phyloP scores from a whole-genome alignment of 35 echinoderm and acorn worm genomes.

The Anneissia japonica region DNA sequence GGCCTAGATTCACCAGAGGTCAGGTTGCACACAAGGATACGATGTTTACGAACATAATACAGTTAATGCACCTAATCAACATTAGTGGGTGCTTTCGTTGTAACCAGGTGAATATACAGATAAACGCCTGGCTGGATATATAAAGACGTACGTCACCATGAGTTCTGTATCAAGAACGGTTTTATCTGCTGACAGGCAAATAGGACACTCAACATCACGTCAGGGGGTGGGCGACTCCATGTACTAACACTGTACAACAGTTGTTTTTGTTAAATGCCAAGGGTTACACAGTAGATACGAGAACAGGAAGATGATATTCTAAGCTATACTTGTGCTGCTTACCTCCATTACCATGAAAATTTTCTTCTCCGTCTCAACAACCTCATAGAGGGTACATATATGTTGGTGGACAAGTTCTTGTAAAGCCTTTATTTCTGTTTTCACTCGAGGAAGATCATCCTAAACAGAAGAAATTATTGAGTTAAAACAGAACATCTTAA shows the following conservation, averaged over 20 bases:
- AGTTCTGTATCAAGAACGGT: not conserved
- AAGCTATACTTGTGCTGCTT: not conserved
- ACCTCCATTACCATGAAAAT: conserved; percentile 99
- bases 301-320: not conserved
- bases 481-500: not conserved
- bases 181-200: not conserved
- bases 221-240: not conserved
- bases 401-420: conserved; percentile 98
- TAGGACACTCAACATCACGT: not conserved
- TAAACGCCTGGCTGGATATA: not conserved
- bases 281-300: not conserved
- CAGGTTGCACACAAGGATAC: not conserved
- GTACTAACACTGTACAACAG: not conserved
- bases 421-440: conserved; percentile 97
- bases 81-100: not conserved
- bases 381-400: conserved; percentile 94
- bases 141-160: not conserved
- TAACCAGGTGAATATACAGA: not conserved
- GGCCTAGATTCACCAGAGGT: not conserved
- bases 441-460: conserved; percentile 87
- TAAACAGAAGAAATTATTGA: conserved; percentile 26
- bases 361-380: conserved; percentile 89
- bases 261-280: not conserved
- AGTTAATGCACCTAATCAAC: too few species aligned
- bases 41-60: not conserved